These are phyloP conservation scores for Falco peregrinus DNA, from an alignment of 2,797 vertebrate genomes.

Conservation along the genomic window DNA sequence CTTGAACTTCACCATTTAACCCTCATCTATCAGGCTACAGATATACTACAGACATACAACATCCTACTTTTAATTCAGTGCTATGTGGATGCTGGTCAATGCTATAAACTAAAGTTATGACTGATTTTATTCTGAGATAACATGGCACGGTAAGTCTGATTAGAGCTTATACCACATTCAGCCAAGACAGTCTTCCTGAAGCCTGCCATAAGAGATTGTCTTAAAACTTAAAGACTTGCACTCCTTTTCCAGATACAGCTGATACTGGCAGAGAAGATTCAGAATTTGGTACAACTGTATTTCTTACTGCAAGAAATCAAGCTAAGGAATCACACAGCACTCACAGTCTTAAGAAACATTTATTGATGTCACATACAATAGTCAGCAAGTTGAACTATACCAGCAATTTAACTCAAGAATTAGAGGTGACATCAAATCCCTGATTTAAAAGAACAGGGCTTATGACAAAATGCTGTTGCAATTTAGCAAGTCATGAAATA, in stretches of 20 bases:
- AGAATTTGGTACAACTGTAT: background rate
- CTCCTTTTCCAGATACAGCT: background rate
- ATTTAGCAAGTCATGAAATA: background rate
- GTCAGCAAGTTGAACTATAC: background rate
- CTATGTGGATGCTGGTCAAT: background rate
- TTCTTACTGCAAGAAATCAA: background rate
- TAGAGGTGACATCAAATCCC: background rate
- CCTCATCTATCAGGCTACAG: background rate
- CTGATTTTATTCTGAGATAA: background rate
- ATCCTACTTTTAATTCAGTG: background rate
- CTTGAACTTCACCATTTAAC: background rate
- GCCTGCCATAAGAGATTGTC: background rate
- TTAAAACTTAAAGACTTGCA: background rate
- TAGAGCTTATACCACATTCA: background rate
- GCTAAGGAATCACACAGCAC: background rate
- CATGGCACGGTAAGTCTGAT: background rate
- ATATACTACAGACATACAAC: background rate
- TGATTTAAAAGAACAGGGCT: background rate
- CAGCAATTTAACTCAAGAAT: background rate
- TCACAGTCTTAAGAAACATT: background rate
- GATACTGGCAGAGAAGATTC: background rate
- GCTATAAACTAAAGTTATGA: background rate
- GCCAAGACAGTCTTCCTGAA: background rate
- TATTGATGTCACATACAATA: accelerated
- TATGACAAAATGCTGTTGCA: background rate